A percentile compares a stretch with the other conserved stretches of the same genome.
phyloP scores from a whole-genome alignment of 1,140 invertebrate species.

The Drosophila sp. region DNA sequence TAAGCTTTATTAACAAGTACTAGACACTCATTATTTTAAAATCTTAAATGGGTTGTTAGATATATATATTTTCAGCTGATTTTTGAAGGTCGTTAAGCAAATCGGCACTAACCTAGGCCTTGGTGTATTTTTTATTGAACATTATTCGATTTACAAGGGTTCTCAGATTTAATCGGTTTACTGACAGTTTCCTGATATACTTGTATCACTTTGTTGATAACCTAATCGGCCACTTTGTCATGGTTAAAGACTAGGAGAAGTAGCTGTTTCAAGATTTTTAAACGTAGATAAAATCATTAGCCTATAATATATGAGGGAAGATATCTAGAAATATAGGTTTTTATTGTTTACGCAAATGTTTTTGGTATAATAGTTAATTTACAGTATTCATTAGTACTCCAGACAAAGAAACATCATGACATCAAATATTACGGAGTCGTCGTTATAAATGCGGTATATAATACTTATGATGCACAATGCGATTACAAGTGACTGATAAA shows the following conservation, averaged over 20 bases:
- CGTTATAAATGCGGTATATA: background rate
- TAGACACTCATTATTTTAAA: no score
- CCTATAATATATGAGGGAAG: background rate
- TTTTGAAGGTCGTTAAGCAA: no score
- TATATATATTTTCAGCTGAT: no score
- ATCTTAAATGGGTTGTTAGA: no score
- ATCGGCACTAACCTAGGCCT: no score
- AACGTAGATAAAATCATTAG: conserved; percentile 1
- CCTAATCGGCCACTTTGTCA: conserved; percentile 2
- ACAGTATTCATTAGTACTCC: no score
- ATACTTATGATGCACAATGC: conserved; percentile 22
- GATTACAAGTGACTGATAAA: conserved; percentile 53
- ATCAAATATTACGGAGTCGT: conserved; percentile 13
- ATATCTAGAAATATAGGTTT: no score
- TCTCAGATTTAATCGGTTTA: background rate
- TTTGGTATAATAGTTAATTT: no score
- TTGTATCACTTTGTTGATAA: background rate
- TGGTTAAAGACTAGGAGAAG: background rate
- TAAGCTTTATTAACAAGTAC: no score
- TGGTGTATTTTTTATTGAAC: no score
- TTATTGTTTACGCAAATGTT: no score
- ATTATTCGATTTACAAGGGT: background rate
- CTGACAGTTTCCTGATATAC: background rate
- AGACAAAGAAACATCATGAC: no score
- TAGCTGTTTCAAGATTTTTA: background rate